Percentiles rank a stretch among this genome's conserved stretches.
Evolutionary conservation across 2,888 invertebrate species (phyloP).

Genomic region (Asteroscopus sphinx): DNA sequence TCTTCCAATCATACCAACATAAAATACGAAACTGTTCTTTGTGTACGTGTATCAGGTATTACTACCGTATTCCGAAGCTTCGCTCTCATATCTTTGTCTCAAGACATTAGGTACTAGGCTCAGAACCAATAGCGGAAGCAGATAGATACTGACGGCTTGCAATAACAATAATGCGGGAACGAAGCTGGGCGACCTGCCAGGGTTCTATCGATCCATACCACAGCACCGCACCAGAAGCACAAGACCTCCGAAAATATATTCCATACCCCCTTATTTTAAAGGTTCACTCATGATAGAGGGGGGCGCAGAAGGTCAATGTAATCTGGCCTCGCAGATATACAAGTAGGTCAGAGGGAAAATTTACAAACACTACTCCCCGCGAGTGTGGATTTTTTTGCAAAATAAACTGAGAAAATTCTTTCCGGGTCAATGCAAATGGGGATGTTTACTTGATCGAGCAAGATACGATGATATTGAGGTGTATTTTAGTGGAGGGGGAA

Average conservation of each 20-base stretch:
- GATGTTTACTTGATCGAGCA: conserved; percentile 75
- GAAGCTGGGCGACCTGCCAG: conserved; percentile 89
- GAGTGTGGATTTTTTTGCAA: conserved; percentile 81
- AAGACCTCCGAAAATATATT: conserved; percentile 79
- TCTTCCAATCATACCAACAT: conserved; percentile 57
- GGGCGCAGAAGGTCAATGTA: conserved; percentile 70
- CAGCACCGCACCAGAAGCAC: conserved; percentile 74
- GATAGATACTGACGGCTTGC: conserved; percentile 84
- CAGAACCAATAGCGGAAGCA: conserved; percentile 83
- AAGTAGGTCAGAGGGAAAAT: conserved; percentile 90
- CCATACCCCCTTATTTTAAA: conserved; percentile 68
- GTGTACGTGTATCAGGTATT: conserved; percentile 61
- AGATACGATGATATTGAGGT: conserved; percentile 62
- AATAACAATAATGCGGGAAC: conserved; percentile 89
- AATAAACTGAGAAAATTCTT: conserved; percentile 80
- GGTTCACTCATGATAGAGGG: conserved; percentile 64
- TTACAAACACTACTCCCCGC: conserved; percentile 86
- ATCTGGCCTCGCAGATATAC: conserved; percentile 79
- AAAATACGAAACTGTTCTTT: conserved; percentile 54
- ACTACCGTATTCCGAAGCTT: conserved; percentile 56
- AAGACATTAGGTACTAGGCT: conserved; percentile 79
- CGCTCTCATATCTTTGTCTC: conserved; percentile 77
- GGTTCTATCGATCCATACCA: conserved; percentile 84
- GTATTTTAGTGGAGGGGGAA: conserved; percentile 53
- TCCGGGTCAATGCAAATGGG: conserved; percentile 86